These are phyloP conservation scores for Acipenser transmontanus DNA, from an alignment of 2,797 vertebrate species.

Conservation along the genomic window DNA sequence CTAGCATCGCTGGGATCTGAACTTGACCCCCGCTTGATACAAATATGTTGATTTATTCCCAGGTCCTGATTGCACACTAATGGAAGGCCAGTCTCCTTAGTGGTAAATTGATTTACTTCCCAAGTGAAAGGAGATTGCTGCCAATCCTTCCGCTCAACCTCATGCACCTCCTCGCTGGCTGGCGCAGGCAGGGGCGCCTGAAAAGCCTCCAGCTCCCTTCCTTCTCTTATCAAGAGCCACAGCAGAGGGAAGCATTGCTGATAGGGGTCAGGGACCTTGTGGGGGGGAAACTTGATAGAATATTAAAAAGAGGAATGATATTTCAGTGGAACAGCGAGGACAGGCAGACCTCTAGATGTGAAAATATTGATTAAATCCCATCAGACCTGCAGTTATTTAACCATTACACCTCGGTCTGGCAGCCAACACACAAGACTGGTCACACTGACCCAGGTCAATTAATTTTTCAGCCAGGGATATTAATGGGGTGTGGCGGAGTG, in stretches of 20 bases:
- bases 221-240: background rate
- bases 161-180: background rate
- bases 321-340: background rate
- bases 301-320: constrained; percentile 4
- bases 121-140: background rate
- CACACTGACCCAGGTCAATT: too few species aligned
- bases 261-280: background rate
- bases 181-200: background rate
- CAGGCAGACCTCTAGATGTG: constrained; percentile 12
- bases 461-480: too few species aligned
- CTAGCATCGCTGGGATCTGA: background rate
- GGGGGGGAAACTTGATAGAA: background rate
- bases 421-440: constrained; percentile 5
- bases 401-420: constrained; percentile 8
- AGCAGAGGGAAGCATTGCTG: background rate
- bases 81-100: constrained; percentile 3
- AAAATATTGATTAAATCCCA: constrained; percentile 36
- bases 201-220: background rate
- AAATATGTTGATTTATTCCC: constrained; percentile 2
- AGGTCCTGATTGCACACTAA: constrained; percentile 5
- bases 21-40: background rate
- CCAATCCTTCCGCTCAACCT: background rate
- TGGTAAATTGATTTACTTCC: constrained; percentile 7
- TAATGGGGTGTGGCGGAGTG: too few species aligned
- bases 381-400: constrained; percentile 36